Evolutionary conservation across 2,113 vertebrate genomes (phyloP).

Genomic region (Zapus hudsonius): DNA sequence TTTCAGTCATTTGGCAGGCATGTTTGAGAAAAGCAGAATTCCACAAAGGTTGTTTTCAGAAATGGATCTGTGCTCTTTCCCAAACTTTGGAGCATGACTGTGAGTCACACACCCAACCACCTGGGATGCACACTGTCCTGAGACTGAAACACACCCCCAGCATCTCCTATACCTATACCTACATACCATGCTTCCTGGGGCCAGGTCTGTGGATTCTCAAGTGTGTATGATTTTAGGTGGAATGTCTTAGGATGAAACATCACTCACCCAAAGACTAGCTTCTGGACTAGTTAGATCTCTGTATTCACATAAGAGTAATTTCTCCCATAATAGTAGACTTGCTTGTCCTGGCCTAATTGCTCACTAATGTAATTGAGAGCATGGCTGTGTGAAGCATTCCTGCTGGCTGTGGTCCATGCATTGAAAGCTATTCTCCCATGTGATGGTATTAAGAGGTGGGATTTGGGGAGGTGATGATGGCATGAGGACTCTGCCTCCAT

Average conservation of each 20-base stretch:
- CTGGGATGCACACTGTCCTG: too few species aligned
- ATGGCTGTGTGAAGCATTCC: too few species aligned
- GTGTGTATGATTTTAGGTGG: neutral
- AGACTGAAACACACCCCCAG: neutral
- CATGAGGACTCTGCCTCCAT: too few species aligned
- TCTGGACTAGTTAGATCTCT: too few species aligned
- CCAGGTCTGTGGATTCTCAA: too few species aligned
- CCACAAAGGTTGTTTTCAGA: neutral
- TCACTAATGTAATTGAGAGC: neutral
- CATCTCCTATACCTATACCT: too few species aligned
- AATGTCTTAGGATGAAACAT: neutral
- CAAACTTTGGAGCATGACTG: neutral
- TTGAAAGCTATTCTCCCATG: accelerated
- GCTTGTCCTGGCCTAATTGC: neutral
- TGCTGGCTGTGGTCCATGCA: too few species aligned
- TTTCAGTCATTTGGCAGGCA: neutral
- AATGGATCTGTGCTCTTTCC: accelerated
- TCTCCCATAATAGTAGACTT: neutral
- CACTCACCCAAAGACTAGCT: neutral
- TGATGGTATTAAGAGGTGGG: neutral
- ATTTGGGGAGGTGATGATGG: neutral
- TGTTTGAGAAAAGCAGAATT: neutral
- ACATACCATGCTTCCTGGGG: accelerated
- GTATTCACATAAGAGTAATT: too few species aligned
- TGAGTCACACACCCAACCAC: neutral